Evolutionary conservation across 1,140 invertebrate genomes (phyloP), one percentile per base, ranked within the genome.

Genomic region (Heterodera carotae): DNA sequence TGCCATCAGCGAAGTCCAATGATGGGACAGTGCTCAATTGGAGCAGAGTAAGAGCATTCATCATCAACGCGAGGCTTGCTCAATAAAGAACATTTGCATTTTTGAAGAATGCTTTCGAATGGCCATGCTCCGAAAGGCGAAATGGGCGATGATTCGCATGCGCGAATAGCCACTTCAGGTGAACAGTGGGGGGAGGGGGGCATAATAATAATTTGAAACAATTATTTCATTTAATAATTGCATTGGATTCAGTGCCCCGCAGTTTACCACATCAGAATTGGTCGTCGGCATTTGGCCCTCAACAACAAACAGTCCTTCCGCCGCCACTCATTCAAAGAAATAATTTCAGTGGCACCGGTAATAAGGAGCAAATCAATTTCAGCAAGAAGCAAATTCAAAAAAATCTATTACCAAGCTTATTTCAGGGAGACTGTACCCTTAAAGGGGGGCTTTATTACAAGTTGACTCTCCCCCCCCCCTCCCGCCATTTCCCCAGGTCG

Each of bases 271-370:
- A 12, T 34, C 62, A 56, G 48, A 56, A 56, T 56, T 34, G 6
- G 8, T 27, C 62, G 29, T 66, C 67, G 56, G 64, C 74, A 56
- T 48, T 34, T 39, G 25, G n/a, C 71, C 22, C 59, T 34, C 22
- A 71, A 62, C 56, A 81, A 75, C 6, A 33, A 76, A 39, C 76
- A 34, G 22, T 39, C 64, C 34, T 70, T 76, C 53, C 60, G 60
- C 60, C 75, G 68, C 64, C 66, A n/a, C n/a, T n/a, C 69, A 60
- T 69, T 27, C 33, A 60, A 78, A 34, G 76, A 69, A 12, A 43
- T 60, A 27, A 79, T 77, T 22, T 73, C 43, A 12, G 39, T 43
- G 39, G 2, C 15, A 2, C 31, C 22, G 68, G 27, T 69, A 18
- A 29, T 69, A 15, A 29, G 15, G 36, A 25, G 36, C 0, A 67